Evolutionary conservation across 2,888 invertebrate species (phyloP), one percentile per base, ranked within the genome.

Genomic region (Tholera decimalis): DNA sequence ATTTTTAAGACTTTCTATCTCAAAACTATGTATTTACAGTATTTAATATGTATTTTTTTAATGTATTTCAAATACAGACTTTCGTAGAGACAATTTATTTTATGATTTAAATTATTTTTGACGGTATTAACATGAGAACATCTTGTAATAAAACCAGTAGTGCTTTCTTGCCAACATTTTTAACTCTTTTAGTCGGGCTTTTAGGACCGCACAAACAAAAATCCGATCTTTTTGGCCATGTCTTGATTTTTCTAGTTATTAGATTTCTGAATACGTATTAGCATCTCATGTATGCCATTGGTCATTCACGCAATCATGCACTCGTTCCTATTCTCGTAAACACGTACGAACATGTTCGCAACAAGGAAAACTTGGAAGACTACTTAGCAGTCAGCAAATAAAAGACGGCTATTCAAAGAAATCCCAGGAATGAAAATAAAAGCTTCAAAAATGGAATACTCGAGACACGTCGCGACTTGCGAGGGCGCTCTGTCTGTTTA

Each of bases 401-500:
- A 68, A 73, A 65, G 59, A 37, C 26, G 35, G 44, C 33, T 35
- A 65, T 82, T 72, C 67, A 77, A 73, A 79, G 73, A 77, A 63
- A 51, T 73, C 54, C 26, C 44, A 18, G 62, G 60, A 72, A 54
- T 57, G 30, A 59, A 68, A 73, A 82, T 80, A 82, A 80, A 78
- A 75, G 67, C 70, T 68, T 63, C 35, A 46, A 66, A 80, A 63
- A 58, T 65, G 28, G 47, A 70, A 72, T 72, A 28, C 54, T 60
- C 41, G 33, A 66, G 70, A 39, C 80, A 72, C 43, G 83, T 83
- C 53, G 58, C 58, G 54, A 80, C 76, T 50, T 67, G 80, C 53
- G 64, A 58, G 50, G 20, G 46, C 41, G 41, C 53, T 26, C 3
- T 15, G 51, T 0, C 22, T 64, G 33, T 68, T 73, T 59, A 35